Base-by-base conservation (phyloP, 2,888 invertebrate genomes). In the Alloplasta piceator region DNA sequence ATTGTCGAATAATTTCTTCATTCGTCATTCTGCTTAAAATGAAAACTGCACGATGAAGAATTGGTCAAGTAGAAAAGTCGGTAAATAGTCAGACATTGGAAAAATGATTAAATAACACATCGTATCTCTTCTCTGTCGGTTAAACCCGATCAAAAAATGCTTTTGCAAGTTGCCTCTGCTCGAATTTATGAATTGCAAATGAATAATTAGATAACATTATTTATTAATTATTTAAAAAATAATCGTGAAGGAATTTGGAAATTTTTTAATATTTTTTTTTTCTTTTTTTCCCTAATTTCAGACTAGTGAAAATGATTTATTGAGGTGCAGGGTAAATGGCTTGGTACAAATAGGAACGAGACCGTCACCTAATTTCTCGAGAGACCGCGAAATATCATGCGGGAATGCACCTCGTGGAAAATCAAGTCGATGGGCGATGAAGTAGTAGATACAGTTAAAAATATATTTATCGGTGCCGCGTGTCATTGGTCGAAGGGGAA, bases 351-450 rank as follows among this genome's bases (percentile, higher is more conserved):
- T 48, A 10, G 39, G 16, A 39, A 38, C 66, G 38, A 39, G 64
- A 50, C 26, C 48, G 10, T 67, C 50, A 66, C 46, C 50, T 4
- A 12, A 52, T 52, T 75, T 67, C 9, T 1, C n/a, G 10, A 50
- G 67, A 38, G 46, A 43, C 43, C 5, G 39, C 43, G 12, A 36
- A 26, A 39, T 50, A 76, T 76, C 43, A 55, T 10, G 26, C 26
- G 26, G 26, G 26, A 26, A 26, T 26, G 26, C 26, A 26, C 26
- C 26, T 26, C 26, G 61, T 43, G 68, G 7, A 26, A 26, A 26
- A 1, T 61, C 52, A 52, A 16, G 36, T 63, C 64, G 56, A 56
- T 68, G 55, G 52, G 16, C 67, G 26, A 52, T 26, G 52, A 75
- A 68, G 14, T 58, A 7, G 56, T 38, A 12, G 14, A 60, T 68